phyloP scores from a whole-genome alignment of 1,140 invertebrate genomes.

The Caenorhabditis elegans region WBcel235 BX284605.5:20847001-20847500 shows the following conservation, averaged over 20 bases:
- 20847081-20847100: slow-evolving; percentile 66
- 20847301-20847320: slow-evolving; percentile 76
- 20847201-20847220: slow-evolving; percentile 71
- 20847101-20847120: slow-evolving; percentile 67
- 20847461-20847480: slow-evolving; percentile 79
- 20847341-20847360: neutral
- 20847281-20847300: slow-evolving; percentile 77
- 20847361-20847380: neutral
- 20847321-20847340: slow-evolving; percentile 76
- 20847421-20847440: slow-evolving; percentile 77
- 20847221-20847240: slow-evolving; percentile 82
- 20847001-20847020: slow-evolving; percentile 91
- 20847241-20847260: slow-evolving; percentile 82
- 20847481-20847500: neutral
- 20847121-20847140: slow-evolving; percentile 75
- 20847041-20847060: slow-evolving; percentile 85
- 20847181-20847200: slow-evolving; percentile 74
- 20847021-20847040: slow-evolving; percentile 75
- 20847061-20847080: slow-evolving; percentile 72
- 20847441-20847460: slow-evolving; percentile 86
- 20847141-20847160: slow-evolving; percentile 82
- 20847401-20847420: slow-evolving; percentile 75
- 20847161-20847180: slow-evolving; percentile 79
- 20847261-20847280: slow-evolving; percentile 71
- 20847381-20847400: slow-evolving; percentile 78